phyloP scores from a whole-genome alignment of 2,888 invertebrate species.

The Andrena chrysosceles region DNA sequence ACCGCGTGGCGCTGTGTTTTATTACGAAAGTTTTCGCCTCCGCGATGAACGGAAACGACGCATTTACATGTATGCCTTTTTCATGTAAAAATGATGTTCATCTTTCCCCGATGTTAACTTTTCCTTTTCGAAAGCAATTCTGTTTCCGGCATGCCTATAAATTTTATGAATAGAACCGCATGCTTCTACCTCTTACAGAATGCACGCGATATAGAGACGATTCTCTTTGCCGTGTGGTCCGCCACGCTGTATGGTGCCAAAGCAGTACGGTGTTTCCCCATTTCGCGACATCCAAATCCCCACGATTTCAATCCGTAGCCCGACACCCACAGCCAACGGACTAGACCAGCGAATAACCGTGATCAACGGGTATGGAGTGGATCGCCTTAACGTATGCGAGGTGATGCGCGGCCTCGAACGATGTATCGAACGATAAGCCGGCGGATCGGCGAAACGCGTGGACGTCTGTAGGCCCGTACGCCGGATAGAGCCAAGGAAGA shows the following conservation, averaged over 20 bases:
- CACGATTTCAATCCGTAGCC: too few species aligned
- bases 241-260: too few species aligned
- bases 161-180: too few species aligned
- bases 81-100: neutral
- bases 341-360: slow-evolving; percentile 21
- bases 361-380: slow-evolving; percentile 16
- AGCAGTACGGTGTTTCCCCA: too few species aligned
- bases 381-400: slow-evolving; percentile 53
- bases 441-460: slow-evolving; percentile 37
- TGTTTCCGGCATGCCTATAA: too few species aligned
- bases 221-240: too few species aligned
- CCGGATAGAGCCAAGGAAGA: slow-evolving; percentile 10
- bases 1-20: slow-evolving; percentile 1
- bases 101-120: too few species aligned
- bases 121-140: too few species aligned
- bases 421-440: slow-evolving; percentile 57
- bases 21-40: slow-evolving; percentile 25
- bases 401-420: slow-evolving; percentile 23
- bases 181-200: too few species aligned
- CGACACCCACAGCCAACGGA: neutral
- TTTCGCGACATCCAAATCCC: too few species aligned
- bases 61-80: neutral
- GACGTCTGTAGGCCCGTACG: neutral
- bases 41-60: neutral
- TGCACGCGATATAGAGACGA: too few species aligned